Percentiles rank a stretch among this genome's conserved stretches.
Conservation (phyloP, 2,113 vertebrate species). For the Macaca nemestrina region DNA sequence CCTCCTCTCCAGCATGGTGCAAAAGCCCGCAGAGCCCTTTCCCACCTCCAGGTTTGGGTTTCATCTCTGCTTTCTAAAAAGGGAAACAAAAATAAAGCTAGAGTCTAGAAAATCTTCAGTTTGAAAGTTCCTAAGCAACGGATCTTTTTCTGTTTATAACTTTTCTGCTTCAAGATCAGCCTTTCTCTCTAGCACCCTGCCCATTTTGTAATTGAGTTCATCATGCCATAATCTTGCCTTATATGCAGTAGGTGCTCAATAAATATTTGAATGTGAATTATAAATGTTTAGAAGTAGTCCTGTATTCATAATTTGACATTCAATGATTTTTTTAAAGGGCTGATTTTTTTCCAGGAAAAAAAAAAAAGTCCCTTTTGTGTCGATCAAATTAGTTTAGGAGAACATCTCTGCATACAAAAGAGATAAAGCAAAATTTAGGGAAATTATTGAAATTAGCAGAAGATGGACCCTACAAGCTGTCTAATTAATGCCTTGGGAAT, state of each 20-base stretch:
- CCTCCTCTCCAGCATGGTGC: not conserved
- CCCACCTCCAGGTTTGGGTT: not conserved
- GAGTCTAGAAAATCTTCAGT: not conserved
- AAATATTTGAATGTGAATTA: not conserved
- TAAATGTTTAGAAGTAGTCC: not conserved
- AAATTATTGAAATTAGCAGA: slow-evolving; percentile 78
- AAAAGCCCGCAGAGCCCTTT: not conserved
- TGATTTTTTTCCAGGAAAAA: not conserved
- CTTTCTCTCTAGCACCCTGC: not conserved
- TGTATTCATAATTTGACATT: not conserved
- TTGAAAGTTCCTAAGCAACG: not conserved
- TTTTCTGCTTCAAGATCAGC: not conserved
- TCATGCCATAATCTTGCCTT: not conserved
- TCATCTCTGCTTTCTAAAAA: slow-evolving; percentile 17
- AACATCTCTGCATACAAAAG: slow-evolving; percentile 69
- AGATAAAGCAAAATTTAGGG: slow-evolving; percentile 58
- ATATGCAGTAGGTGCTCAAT: not conserved
- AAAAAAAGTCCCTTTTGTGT: not conserved
- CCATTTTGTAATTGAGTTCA: not conserved
- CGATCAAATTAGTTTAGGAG: slow-evolving; percentile 41
- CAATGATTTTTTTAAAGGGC: not conserved
- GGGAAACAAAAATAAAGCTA: not conserved
- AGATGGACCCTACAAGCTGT: slow-evolving; percentile 70
- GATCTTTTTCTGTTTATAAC: not conserved
- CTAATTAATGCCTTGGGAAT: slow-evolving; percentile 79